Evolutionary conservation across 2,113 vertebrate genomes (phyloP), one percentile per base, ranked within the genome.

Genomic region (Plotosus lineatus): DNA sequence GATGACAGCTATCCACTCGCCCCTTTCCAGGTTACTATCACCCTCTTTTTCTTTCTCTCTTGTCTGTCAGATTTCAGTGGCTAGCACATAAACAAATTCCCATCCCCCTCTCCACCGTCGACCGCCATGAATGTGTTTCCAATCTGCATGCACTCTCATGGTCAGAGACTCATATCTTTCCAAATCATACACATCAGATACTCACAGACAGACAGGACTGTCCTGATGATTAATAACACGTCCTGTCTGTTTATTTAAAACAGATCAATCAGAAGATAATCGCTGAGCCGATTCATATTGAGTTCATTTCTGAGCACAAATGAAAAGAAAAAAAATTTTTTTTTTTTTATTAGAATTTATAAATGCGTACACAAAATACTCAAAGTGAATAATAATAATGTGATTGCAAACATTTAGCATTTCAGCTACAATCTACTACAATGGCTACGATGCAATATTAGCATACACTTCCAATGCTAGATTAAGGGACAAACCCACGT

Each of bases 1-100:
- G 83, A 85, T 84, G 81, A 86, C 81, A 85, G 83, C 81, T 66
- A 84, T 84, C 82, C 84, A 56, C 79, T 88, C 81, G 77, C 78
- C 72, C 28, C 26, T 42, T 56, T 80, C 79, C 60, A 48, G 38
- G 36, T 63, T 58, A 61, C 69, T 53, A 65, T 78, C 58, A 61
- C 66, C 44, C 75, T 80, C 50, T 60, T 23, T 83, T 44, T 79
- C 58, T 71, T 48, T 81, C 28, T 74, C 78, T 56, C n/a, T n/a
- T 28, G 56, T 46, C 66, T 76, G 42, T 56, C 63, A 56, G 12
- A 10, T 69, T 68, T 58, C n/a, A 33, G 26, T 48, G 58, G 56
- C 26, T 26, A 61, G 61, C 60, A 65, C 77, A 78, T 78, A 55
- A 55, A 83, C 58, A 73, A 73, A 53, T 81, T 76, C 55, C 28